Evolutionary conservation across 2,797 vertebrate genomes (phyloP), one percentile per base, ranked within the genome.

Genomic region (Cetoscarus ocellatus): DNA sequence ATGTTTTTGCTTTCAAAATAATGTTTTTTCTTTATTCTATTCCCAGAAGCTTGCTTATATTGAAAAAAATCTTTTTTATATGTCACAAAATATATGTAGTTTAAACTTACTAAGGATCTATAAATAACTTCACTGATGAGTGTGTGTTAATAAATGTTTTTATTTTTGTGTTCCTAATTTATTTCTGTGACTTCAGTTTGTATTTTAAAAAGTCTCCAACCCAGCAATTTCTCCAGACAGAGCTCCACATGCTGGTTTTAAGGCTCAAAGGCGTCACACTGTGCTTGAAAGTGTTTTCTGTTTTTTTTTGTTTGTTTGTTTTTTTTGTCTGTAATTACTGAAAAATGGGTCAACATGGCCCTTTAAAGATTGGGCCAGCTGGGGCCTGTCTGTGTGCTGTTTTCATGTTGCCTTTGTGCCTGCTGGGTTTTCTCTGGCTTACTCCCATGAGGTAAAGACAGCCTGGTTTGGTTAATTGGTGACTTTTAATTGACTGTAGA

Each of bases 331-430:
- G 57, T 48, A 57, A 9, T 67, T 55, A 55, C 62, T 66, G 52
- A 42, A 45, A 59, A 84, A 67, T 78, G 62, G 79, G 75, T 75
- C 83, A 80, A 13, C 19, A 40, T 19, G 19, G 47, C 45, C 65
- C 76, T 75, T 78, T 48, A 49, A 59, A 75, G 51, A 40, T n/a
- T 39, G 13, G 0, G 12, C 19, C 50, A 51, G 50, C 19, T 51
- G 50, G 12, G 50, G 19, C 50, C 50, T 51, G 13, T 51, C 50
- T 34, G 6, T 51, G 11, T 34, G 27, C 19, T 12, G 27, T 51
- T 34, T 51, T 6, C 12, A 34, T 51, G 50, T 7, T 51, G 6
- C 13, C 49, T 27, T 27, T 34, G 12, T 35, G 19, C 18, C 49
- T 50, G 19, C 50, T 34, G 50, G 27, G 50, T 3, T 34, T 13